These are phyloP conservation scores for Staurois parvus DNA, from an alignment of 2,797 vertebrate species.

Conservation along the genomic window DNA sequence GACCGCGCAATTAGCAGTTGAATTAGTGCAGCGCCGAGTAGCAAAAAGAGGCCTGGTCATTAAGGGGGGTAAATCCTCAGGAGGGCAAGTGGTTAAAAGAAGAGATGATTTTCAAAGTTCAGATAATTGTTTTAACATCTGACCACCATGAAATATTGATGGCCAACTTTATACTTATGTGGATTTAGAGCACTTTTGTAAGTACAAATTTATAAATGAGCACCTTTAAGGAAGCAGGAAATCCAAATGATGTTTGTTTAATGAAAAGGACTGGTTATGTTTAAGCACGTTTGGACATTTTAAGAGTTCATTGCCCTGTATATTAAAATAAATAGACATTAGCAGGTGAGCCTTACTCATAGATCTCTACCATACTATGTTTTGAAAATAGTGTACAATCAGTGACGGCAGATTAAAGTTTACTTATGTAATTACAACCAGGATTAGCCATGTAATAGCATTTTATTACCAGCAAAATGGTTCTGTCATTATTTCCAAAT, in stretches of 20 bases:
- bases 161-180: neutral
- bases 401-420: constrained; percentile 32
- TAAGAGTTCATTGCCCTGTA: constrained; percentile 26
- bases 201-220: constrained; percentile 1
- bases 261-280: constrained; percentile 25
- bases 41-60: no score
- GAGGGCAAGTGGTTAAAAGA: no score
- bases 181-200: constrained; percentile 8
- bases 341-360: constrained; percentile 18
- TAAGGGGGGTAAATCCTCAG: no score
- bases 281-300: constrained; percentile 26
- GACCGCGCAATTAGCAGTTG: no score
- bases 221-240: constrained; percentile 23
- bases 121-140: neutral
- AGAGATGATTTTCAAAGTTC: no score
- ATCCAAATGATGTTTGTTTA: constrained; percentile 33
- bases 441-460: constrained; percentile 40
- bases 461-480: constrained; percentile 42
- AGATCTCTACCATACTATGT: constrained; percentile 7
- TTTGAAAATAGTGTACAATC: constrained; percentile 21
- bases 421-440: constrained; percentile 35
- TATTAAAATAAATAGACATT: constrained; percentile 26
- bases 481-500: constrained; percentile 50
- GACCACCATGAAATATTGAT: neutral
- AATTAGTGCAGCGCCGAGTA: no score